Conservation (phyloP, 2,113 vertebrate genomes). For the Oreamnos americanus region DNA sequence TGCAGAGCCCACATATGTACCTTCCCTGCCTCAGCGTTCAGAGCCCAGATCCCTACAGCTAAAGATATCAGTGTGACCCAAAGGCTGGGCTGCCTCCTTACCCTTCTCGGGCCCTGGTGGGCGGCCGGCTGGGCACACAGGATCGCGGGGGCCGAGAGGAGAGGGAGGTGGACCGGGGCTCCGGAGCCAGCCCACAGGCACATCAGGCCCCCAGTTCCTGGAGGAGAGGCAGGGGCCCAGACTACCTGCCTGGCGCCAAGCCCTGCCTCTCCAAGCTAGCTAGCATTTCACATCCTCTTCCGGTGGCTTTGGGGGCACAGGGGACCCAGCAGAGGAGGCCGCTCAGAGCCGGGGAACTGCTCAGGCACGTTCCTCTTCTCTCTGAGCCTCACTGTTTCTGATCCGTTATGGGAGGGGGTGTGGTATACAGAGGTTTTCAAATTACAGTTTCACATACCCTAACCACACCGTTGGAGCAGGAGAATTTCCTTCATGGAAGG, state of each 20-base stretch:
- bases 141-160: rapidly evolving
- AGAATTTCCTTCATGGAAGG: background rate
- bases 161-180: rapidly evolving
- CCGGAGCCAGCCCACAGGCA: background rate
- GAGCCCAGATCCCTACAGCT: background rate
- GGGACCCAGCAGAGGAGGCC: background rate
- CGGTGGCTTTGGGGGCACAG: background rate
- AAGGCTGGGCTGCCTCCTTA: background rate
- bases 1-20: background rate
- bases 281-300: constrained; percentile 47
- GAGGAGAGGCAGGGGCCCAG: background rate
- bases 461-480: background rate
- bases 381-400: background rate
- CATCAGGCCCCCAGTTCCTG: background rate
- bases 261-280: background rate
- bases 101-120: background rate
- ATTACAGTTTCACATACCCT: background rate
- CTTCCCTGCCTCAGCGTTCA: rapidly evolving
- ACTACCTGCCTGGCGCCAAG: rapidly evolving
- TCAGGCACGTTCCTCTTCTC: background rate
- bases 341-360: background rate
- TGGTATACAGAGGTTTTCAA: background rate
- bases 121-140: background rate
- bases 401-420: background rate
- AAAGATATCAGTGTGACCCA: background rate